Base-by-base conservation (phyloP, 2,797 vertebrate species). In the Distichodus sexfasciatus region DNA sequence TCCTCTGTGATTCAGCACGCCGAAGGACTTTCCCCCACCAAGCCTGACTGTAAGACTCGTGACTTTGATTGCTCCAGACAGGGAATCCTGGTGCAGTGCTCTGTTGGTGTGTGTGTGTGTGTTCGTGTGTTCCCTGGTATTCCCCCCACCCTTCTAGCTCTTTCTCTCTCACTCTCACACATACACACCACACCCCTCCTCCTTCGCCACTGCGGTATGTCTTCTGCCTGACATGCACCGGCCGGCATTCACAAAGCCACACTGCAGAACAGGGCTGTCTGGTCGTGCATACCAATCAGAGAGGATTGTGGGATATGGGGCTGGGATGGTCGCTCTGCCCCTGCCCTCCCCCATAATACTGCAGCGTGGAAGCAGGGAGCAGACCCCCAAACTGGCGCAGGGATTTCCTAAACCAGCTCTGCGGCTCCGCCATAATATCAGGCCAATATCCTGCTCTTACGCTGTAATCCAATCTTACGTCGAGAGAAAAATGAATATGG, bases 241-340 rank as follows among this genome's bases (percentile, higher is more conserved):
- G 78, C 80, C 80, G 76, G 67, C 66, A 36, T 83, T 88, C 86
- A 82, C 75, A 87, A 86, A 87, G 77, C 78, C 86, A 89, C 83
- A 88, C 90, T 88, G 90, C 90, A 90, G 89, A 89, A 87, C 84
- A 78, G 9, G 73, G 78, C 67, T 29, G 81, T 60, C 83, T 83
- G 83, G 80, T 78, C 79, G 80, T 79, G 86, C 83, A 91, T 90
- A 89, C 85, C 75, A 88, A 91, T 87, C 77, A 85, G 51, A 72
- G 46, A 40, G n/a, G 15, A 74, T 15, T 66, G 19, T 59, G 62
- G 63, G 62, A 77, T 47, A 44, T 12, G 50, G 24, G 53, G 6
- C 47, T 19, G 10, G 41, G 10, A 40, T 11, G 36, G 11, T 29
- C 14, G 31, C 14, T 47, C 4, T 53, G 36, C 58, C 60, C n/a